Base-by-base conservation (phyloP, 2,797 vertebrate genomes). In the Lagocephalus sceleratus region DNA sequence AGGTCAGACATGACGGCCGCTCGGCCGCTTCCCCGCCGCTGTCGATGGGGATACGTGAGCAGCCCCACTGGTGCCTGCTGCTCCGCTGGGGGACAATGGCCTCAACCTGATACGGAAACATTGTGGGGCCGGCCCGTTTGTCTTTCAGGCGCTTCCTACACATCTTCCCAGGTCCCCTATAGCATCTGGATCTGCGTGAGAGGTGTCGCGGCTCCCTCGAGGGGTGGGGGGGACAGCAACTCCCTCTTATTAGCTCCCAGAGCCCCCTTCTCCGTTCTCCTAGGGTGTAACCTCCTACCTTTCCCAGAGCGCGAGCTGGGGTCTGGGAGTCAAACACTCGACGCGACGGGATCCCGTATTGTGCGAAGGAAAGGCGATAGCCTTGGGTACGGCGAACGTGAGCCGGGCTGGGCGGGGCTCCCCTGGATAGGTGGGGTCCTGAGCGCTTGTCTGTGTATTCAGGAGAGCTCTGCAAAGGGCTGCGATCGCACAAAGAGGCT, bases 301-400 rank as follows among this genome's bases (percentile, higher is more conserved):
- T 17, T 63, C 61, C 54, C 50, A 43, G 38, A 60, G 71, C 60
- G 69, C 51, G 59, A 71, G 59, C 68, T 65, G 60, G 57, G 56
- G 76, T 76, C 52, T 39, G 43, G 67, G 68, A 85, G 57, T 39
- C 68, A 51, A 68, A 44, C 21, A 6, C 69, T n/a, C n/a, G n/a
- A 68, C 47, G 73, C 78, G 82, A 73, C 0, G 60, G 70, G 75
- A 76, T 44, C 5, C 16, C 43, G 65, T 41, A 82, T 88, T 88
- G 76, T 88, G 61, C 48, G 43, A 62, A 72, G 64, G 87, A 85
- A 90, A 90, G 66, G 54, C 5, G 84, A 89, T 88, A 88, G 82
- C 84, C 83, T 87, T 85, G 85, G 82, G 86, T 87, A 85, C 83
- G 68, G 76, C 70, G 72, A 88, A 85, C 40, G 65, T 76, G 84